phyloP scores from a whole-genome alignment of 2,113 vertebrate species.

The Arizona elegans region DNA sequence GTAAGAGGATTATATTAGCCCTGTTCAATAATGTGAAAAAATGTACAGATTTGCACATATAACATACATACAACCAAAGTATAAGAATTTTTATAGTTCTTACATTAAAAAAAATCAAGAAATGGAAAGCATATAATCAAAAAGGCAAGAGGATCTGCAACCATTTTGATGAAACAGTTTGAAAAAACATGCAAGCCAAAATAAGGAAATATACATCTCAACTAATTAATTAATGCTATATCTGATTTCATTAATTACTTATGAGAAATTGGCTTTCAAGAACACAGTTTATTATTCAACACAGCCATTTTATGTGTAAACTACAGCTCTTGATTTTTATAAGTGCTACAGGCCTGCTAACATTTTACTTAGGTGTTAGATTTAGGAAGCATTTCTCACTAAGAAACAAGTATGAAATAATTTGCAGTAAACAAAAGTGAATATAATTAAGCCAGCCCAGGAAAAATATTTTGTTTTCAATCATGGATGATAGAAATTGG shows the following conservation, averaged over 20 bases:
- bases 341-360: conserved; percentile 53
- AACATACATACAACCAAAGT: fast-evolving
- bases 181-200: neutral
- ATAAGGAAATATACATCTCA: conserved; percentile 11
- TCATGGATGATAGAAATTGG: conserved; percentile 61
- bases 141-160: conserved; percentile 3
- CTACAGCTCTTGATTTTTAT: conserved; percentile 28
- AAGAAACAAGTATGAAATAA: conserved; percentile 66
- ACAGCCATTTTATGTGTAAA: conserved; percentile 31
- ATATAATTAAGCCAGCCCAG: conserved; percentile 62
- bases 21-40: neutral
- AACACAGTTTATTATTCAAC: conserved; percentile 39
- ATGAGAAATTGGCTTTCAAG: conserved; percentile 31
- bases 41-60: neutral
- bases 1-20: neutral
- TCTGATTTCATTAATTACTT: conserved; percentile 42
- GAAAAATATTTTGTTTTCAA: conserved; percentile 52
- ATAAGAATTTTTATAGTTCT: too few relatives aligned
- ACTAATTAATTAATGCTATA: conserved; percentile 20
- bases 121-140: neutral
- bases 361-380: conserved; percentile 76
- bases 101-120: neutral
- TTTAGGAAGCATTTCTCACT: conserved; percentile 80
- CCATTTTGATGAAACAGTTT: neutral
- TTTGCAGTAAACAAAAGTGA: conserved; percentile 59